Evolutionary conservation across 2,888 invertebrate species (phyloP).

Genomic region (Mesoligia furuncula): DNA sequence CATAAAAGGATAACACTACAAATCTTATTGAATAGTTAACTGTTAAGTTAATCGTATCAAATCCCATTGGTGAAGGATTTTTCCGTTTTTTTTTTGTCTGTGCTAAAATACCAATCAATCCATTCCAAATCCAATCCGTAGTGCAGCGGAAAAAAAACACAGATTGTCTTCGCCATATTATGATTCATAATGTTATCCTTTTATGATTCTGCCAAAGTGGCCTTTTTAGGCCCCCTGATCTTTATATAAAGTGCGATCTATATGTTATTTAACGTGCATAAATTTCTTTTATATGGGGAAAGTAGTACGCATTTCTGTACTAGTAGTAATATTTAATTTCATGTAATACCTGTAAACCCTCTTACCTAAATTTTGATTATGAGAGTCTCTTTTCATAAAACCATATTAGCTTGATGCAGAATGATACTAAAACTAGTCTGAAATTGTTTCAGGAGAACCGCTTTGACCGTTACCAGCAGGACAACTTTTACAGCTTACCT

Average conservation of each 20-base stretch:
- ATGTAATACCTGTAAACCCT: background rate
- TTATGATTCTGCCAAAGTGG: no score
- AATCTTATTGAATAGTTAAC: no score
- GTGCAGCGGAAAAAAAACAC: no score
- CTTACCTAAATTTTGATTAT: background rate
- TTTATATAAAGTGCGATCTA: background rate
- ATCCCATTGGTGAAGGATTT: no score
- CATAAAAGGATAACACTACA: no score
- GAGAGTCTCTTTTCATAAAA: conserved; percentile 8
- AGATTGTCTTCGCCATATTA: no score
- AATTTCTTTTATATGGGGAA: background rate
- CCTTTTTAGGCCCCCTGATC: no score
- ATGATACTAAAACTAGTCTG: background rate
- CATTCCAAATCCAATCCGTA: no score
- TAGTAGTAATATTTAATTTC: background rate
- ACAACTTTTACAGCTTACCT: conserved; percentile 36
- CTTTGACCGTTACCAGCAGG: conserved; percentile 24
- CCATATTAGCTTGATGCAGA: background rate
- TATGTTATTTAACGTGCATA: background rate
- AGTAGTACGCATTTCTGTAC: background rate
- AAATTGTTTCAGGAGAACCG: conserved; percentile 56
- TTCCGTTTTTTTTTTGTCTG: no score
- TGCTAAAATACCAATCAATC: no score
- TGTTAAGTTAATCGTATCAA: no score
- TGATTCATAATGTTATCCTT: no score